Evolutionary conservation across 2,113 vertebrate species (phyloP).

Genomic region (Pluvialis apricaria): DNA sequence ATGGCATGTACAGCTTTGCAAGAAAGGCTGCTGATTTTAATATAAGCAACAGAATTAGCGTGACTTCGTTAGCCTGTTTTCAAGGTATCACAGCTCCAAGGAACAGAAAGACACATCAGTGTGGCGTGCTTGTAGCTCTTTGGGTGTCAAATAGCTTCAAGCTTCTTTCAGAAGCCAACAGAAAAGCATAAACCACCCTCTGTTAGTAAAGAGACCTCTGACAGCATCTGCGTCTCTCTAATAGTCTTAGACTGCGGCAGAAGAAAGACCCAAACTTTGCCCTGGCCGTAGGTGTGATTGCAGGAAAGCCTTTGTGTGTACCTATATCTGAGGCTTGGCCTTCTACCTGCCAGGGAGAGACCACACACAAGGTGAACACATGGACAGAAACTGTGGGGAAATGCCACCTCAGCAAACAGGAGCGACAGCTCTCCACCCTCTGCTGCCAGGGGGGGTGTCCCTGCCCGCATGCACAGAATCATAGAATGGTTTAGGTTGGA

Average conservation of each 20-base stretch:
- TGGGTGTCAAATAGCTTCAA: not conserved
- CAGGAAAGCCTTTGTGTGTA: not conserved
- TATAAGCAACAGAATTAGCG: not conserved
- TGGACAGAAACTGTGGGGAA: not conserved
- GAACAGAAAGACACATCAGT: not conserved
- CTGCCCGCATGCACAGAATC: not conserved
- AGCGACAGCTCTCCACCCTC: not conserved
- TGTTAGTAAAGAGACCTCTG: not conserved
- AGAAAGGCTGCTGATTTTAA: not conserved
- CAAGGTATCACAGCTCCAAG: not conserved
- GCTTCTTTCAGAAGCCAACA: not conserved
- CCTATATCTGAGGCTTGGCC: not conserved
- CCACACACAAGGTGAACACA: accelerated
- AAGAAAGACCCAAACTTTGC: not conserved
- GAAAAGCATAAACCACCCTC: not conserved
- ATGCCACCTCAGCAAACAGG: not conserved
- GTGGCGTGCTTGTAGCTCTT: not conserved
- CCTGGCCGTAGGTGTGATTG: not conserved
- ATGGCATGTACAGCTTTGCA: not conserved
- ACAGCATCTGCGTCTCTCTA: not conserved
- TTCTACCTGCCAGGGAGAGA: not conserved
- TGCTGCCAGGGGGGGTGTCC: accelerated
- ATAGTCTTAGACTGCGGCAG: not conserved
- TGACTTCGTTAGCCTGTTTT: not conserved
- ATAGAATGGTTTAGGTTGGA: too few species aligned